A percentile compares a stretch with the other conserved stretches of the same genome.
phyloP scores from a whole-genome alignment of 2,797 vertebrate genomes.

The Spea hammondii region DNA sequence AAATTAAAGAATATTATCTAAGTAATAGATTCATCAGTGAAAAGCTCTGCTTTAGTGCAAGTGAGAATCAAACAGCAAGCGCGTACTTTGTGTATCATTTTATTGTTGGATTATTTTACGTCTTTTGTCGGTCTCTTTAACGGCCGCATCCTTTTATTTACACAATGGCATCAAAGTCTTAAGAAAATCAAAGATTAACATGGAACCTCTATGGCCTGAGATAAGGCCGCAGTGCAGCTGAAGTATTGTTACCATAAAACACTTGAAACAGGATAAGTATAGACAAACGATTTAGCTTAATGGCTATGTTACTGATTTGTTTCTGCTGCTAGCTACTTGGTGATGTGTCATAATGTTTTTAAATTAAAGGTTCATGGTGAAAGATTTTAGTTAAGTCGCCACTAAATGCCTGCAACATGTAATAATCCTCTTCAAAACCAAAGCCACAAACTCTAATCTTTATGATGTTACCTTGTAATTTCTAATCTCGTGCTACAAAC shows the following conservation, averaged over 20 bases:
- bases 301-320: constrained; percentile 19
- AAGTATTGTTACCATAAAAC: constrained; percentile 26
- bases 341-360: constrained; percentile 33
- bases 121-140: neutral
- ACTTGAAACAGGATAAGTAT: constrained; percentile 18
- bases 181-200: neutral
- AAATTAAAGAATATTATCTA: no score
- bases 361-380: constrained; percentile 35
- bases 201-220: neutral
- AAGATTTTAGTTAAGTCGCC: constrained; percentile 32
- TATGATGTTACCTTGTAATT: constrained; percentile 38
- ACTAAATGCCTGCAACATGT: constrained; percentile 33
- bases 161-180: constrained; percentile 2
- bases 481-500: constrained; percentile 26
- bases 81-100: no score
- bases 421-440: constrained; percentile 30
- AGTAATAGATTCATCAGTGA: no score
- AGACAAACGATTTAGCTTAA: constrained; percentile 30
- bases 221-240: constrained; percentile 3
- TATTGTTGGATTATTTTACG: no score
- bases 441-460: constrained; percentile 1
- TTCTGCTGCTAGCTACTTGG: constrained; percentile 31
- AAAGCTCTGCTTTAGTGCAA: no score
- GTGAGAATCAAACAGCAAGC: no score
- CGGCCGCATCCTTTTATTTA: neutral